A percentile compares a stretch with the other conserved stretches of the same genome.
phyloP scores from a whole-genome alignment of 1,140 invertebrate species.

The Aphis craccivora region DNA sequence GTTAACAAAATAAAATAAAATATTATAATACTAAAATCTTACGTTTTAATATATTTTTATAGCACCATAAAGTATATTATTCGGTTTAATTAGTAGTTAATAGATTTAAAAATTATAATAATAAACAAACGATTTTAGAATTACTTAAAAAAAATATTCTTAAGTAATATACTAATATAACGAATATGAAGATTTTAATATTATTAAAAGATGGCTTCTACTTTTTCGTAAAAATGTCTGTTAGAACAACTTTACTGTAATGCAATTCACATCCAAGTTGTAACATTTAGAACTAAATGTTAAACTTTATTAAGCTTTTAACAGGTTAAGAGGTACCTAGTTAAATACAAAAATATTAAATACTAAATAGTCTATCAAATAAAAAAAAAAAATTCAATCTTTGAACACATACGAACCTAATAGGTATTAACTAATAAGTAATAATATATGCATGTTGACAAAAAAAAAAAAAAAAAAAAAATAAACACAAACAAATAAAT shows the following conservation, averaged over 20 bases:
- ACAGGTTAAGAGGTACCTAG: no score
- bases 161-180: no score
- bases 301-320: neutral
- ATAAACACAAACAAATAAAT: no score
- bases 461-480: neutral
- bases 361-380: neutral
- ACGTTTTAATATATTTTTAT: neutral
- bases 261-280: neutral
- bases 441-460: no score
- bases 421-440: no score
- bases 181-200: neutral
- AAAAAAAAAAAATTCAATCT: neutral
- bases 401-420: neutral
- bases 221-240: neutral
- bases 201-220: neutral
- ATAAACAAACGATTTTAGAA: neutral
- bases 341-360: neutral
- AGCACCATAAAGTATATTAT: neutral
- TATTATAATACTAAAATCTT: neutral
- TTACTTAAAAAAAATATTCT: neutral
- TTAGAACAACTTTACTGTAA: neutral
- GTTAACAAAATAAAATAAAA: neutral
- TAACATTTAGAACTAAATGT: neutral
- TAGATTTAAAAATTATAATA: neutral
- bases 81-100: neutral